These are phyloP conservation scores for Caenorhabditis latens DNA, from an alignment of 1,140 invertebrate genomes.

Conservation along the genomic window DNA sequence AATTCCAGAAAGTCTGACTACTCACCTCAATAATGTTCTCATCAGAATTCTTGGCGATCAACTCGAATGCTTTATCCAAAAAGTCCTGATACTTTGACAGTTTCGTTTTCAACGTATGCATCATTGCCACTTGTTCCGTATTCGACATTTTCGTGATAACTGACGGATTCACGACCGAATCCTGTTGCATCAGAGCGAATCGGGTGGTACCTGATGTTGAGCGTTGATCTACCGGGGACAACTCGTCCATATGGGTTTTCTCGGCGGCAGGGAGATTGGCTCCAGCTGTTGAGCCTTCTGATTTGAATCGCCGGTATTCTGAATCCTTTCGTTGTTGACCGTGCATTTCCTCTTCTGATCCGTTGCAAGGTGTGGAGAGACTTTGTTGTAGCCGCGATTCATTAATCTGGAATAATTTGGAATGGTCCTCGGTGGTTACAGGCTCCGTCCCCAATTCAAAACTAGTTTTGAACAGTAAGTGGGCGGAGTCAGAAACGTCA, in stretches of 20 bases:
- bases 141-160: conserved; percentile 76
- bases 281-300: conserved; percentile 68
- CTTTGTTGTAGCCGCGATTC: conserved; percentile 68
- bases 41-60: conserved; percentile 68
- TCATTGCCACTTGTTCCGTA: conserved; percentile 76
- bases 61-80: conserved; percentile 75
- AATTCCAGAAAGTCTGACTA: not conserved
- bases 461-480: too few species aligned
- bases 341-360: conserved; percentile 64
- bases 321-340: conserved; percentile 69
- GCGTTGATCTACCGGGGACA: conserved; percentile 68
- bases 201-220: conserved; percentile 69
- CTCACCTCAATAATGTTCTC: conserved; percentile 69
- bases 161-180: conserved; percentile 72
- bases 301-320: conserved; percentile 75
- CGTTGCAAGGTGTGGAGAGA: conserved; percentile 71
- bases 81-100: conserved; percentile 76
- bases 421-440: not conserved
- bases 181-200: conserved; percentile 69
- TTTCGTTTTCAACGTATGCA: conserved; percentile 78
- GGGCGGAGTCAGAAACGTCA: too few species aligned
- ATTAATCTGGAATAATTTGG: conserved; percentile 9
- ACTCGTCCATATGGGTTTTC: conserved; percentile 69
- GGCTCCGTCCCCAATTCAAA: too few species aligned
- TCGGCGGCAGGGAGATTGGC: conserved; percentile 65